Conservation (phyloP, 2,113 vertebrate genomes). For the Gymnogyps californianus region DNA sequence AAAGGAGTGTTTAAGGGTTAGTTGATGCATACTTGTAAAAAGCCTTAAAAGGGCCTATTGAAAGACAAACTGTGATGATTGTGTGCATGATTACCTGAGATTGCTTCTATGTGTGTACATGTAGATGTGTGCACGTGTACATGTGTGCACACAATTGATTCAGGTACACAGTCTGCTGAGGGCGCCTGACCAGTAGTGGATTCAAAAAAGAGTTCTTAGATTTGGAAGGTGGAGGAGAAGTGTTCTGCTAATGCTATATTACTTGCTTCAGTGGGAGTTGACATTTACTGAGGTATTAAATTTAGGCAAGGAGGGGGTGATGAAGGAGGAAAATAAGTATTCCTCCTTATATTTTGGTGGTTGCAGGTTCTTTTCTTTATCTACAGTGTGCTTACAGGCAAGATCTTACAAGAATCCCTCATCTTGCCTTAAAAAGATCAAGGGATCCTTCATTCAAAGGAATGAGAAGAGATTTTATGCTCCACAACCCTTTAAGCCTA, state of each 20-base stretch:
- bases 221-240: neutral
- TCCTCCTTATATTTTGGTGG: constrained; percentile 4
- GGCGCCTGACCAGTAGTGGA: neutral
- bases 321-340: neutral
- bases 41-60: neutral
- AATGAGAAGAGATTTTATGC: constrained; percentile 8
- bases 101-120: neutral
- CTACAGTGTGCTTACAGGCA: neutral
- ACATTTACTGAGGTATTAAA: neutral
- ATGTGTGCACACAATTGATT: neutral
- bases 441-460: constrained; percentile 30
- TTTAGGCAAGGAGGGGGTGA: neutral
- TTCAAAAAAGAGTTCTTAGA: neutral
- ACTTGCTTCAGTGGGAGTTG: neutral
- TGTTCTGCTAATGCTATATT: neutral
- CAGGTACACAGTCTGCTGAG: neutral
- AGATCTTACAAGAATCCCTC: constrained; percentile 5
- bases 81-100: neutral
- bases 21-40: neutral
- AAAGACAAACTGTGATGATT: neutral
- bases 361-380: constrained; percentile 20
- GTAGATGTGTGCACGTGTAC: neutral
- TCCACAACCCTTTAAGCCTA: neutral
- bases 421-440: constrained; percentile 15
- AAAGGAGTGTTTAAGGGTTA: neutral